Evolutionary conservation across 2,888 invertebrate species (phyloP), one percentile per base, ranked within the genome.

Genomic region (Ophioninae sp.): DNA sequence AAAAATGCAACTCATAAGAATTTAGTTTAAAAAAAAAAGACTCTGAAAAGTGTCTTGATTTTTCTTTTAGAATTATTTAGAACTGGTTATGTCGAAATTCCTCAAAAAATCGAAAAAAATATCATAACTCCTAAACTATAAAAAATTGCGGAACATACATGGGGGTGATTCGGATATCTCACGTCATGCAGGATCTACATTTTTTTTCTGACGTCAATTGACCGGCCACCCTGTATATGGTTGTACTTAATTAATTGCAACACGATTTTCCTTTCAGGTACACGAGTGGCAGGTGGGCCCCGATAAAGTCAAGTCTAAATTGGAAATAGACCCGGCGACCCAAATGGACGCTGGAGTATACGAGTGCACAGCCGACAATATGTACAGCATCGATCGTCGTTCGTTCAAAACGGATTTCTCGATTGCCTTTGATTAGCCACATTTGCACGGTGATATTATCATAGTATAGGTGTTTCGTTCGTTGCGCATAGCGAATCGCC

Each of bases 301-400:
- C 1, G 97, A 97, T 90, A 95, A 95, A 88, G 96, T 98, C 59
- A 98, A 98, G 93, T 97, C 97, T 39, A 98, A 98, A 94, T 95
- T 98, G 89, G 98, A 98, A 94, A 98, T 98, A 71, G 98, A 98
- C 92, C 98, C 98, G 10, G 98, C 98, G 0, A 97, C 98, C 5
- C 98, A 98, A 94, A 98, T 98, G 98, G 98, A 98, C 92, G 98
- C 98, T 13, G 98, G 98, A n/a, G 96, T 97, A 22, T 98, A 98
- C 93, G 98, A 98, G 92, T 98, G 98, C 90, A 97, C 97, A 6
- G 98, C 98, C 0, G 98, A 98, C 93, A 98, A 98, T 91, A 98
- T 97, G 96, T 98, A 98, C 93, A 96, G 97, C 56, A 97, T 98
- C 85, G 98, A 98, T 93, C 94, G 97, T 84, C 95, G 98, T 91